Conservation (phyloP, 30 jellyfish, hydroid and myxozoan genomes). For the Aurelia sp. region DNA sequence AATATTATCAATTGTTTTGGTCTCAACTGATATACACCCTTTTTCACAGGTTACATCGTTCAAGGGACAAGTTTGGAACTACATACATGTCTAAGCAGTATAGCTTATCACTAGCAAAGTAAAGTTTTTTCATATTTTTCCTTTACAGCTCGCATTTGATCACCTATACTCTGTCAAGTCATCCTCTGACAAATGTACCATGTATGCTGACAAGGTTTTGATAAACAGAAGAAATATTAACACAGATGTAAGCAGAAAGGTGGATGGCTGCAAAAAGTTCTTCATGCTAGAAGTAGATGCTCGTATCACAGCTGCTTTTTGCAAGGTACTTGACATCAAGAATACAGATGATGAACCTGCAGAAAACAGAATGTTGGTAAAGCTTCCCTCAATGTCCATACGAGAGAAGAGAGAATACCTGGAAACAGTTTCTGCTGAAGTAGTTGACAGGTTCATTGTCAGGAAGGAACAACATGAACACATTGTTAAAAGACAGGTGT, state of each 20-base stretch:
- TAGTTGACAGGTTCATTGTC: no score
- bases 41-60: no score
- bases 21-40: no score
- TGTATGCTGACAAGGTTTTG: slow-evolving; percentile 20
- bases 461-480: neutral
- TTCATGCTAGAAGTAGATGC: slow-evolving; percentile 17
- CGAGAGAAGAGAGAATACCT: no score
- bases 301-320: slow-evolving; percentile 18
- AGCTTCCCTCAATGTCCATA: no score
- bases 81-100: no score
- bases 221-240: slow-evolving; percentile 6
- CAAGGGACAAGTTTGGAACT: no score
- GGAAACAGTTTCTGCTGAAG: no score
- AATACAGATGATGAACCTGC: slow-evolving; percentile 30
- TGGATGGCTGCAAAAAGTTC: slow-evolving; percentile 17
- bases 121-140: no score
- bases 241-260: slow-evolving; percentile 23
- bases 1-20: no score
- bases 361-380: neutral
- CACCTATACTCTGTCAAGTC: no score
- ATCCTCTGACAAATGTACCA: neutral
- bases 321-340: slow-evolving; percentile 36
- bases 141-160: neutral
- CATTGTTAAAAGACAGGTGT: slow-evolving; percentile 6
- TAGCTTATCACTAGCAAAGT: no score